Percentiles rank a stretch among this genome's conserved stretches.
Conservation (phyloP, 2,113 vertebrate genomes). For the Megaceryle torquata region DNA sequence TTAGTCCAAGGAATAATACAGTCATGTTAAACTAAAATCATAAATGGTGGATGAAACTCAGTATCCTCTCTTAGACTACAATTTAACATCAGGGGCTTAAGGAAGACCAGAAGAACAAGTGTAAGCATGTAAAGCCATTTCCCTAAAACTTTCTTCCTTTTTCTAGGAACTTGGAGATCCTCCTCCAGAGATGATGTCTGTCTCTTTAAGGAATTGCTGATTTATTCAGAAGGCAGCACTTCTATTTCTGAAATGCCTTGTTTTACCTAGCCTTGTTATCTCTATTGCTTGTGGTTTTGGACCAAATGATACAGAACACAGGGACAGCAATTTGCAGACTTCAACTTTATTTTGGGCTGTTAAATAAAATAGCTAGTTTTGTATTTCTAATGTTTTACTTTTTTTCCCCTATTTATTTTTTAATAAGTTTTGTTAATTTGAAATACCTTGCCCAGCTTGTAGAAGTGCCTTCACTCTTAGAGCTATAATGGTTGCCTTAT, state of each 20-base stretch:
- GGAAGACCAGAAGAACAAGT: not conserved
- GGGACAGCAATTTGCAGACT: not conserved
- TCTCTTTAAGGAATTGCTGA: not conserved
- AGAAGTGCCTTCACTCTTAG: not conserved
- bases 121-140: not conserved
- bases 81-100: not conserved
- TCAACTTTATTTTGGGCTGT: not conserved
- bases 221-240: not conserved
- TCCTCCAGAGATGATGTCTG: not conserved
- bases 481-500: not conserved
- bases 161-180: not conserved
- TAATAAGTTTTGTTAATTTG: not conserved
- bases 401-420: not conserved
- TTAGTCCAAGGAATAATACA: not conserved
- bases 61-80: not conserved
- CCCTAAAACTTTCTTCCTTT: not conserved
- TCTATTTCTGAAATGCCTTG: not conserved
- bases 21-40: not conserved
- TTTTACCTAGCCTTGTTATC: not conserved
- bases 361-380: not conserved
- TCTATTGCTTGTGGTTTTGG: not conserved
- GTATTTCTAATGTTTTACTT: not conserved
- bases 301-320: fast-evolving
- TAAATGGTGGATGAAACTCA: not conserved
- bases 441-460: not conserved